These are phyloP conservation scores for Hippoglossus stenolepis DNA, from an alignment of 2,113 vertebrate species.

Conservation along the genomic window DNA sequence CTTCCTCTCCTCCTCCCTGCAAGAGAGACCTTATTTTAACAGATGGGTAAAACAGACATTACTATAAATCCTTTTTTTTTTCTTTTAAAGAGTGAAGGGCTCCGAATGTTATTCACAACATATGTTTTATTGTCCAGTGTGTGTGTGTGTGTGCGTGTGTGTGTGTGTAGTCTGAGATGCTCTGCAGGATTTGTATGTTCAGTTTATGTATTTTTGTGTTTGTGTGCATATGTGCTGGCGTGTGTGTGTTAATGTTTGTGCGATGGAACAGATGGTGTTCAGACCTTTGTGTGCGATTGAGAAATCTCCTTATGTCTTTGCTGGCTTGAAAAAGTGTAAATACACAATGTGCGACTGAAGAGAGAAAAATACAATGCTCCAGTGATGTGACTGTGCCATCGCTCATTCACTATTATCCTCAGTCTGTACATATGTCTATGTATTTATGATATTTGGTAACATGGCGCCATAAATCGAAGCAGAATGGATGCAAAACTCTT, in stretches of 20 bases:
- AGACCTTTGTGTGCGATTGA: constrained; percentile 71
- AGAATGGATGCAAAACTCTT: neutral
- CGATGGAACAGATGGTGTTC: constrained; percentile 76
- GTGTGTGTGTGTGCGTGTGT: neutral
- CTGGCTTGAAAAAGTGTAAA: constrained; percentile 70
- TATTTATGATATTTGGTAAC: neutral
- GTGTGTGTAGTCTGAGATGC: constrained; percentile 9
- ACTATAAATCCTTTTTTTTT: constrained; percentile 70
- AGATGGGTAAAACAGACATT: constrained; percentile 82
- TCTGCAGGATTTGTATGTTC: constrained; percentile 33
- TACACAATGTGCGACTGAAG: constrained; percentile 57
- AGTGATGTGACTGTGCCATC: neutral
- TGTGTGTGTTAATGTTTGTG: constrained; percentile 60
- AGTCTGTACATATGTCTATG: neutral
- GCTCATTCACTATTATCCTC: constrained; percentile 1
- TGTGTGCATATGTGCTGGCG: constrained; percentile 41
- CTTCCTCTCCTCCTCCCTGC: constrained; percentile 51
- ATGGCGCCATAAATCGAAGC: neutral
- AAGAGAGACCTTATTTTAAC: constrained; percentile 69
- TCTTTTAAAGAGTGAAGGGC: constrained; percentile 34
- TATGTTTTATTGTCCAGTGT: constrained; percentile 76
- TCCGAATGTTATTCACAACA: constrained; percentile 63
- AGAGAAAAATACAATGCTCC: constrained; percentile 49
- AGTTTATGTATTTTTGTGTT: constrained; percentile 47
- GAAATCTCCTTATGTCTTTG: constrained; percentile 74